Base-by-base conservation (phyloP, 2,797 vertebrate species). In the Schizopygopsis pylzovi region DNA sequence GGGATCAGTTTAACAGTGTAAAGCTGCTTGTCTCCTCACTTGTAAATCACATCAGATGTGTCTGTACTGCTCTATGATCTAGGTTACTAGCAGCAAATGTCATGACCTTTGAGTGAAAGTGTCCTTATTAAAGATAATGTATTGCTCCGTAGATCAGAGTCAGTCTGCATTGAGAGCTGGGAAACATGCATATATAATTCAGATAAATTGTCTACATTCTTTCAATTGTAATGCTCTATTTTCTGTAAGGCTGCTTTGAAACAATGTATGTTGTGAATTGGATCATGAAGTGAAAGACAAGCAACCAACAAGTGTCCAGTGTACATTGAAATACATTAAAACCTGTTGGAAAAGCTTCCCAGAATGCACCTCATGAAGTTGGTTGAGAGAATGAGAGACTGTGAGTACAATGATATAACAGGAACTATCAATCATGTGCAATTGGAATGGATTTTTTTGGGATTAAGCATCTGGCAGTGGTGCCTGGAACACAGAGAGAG, bases 381-480 rank as follows among this genome's bases (percentile, higher is more conserved):
- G 56, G 56, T 10, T 43, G 77, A 18, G 22, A 79, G 39, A 63
- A 20, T 13, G 75, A 47, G 33, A 73, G 39, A 22, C 11, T 22
- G 8, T 33, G 12, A 18, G 43, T n/a, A 65, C 59, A 84, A 28
- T 28, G 6, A 6, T 79, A 52, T 12, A 84, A 84, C 10, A 85
- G 73, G 65, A 59, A 37, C 11, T 54, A 28, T 33, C 82, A 54
- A 20, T 67, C 61, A 52, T 54, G 47, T 77, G 33, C 47, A 54
- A 43, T 52, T 70, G 41, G 37, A 73, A 89, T 82, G 88, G 43
- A 87, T 91, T 82, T 49, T 75, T 82, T 85, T 83, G 45, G 37
- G 89, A 93, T 94, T 92, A 91, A 91, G 87, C 88, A 84, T 81
- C 73, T 83, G 86, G 90, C 89, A 87, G 82, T 86, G 33, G 84